Base-by-base conservation (phyloP, 2,888 invertebrate genomes). In the Cheilosia vulpina region DNA sequence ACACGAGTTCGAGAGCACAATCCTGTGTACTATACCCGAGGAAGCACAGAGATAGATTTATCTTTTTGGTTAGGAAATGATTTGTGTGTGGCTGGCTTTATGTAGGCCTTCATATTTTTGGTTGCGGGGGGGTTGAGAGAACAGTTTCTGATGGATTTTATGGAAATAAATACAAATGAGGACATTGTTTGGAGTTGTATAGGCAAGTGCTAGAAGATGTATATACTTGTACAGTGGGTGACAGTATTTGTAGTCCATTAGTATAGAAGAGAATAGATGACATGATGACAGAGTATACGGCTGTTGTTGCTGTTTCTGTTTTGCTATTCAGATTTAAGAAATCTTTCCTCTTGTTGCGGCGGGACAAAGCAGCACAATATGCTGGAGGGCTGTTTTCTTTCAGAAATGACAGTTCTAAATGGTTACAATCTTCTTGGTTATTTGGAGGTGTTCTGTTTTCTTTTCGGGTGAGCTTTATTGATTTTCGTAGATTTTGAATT, bases 81-180 rank as follows among this genome's bases (percentile, higher is more conserved):
- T 84, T 84, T 79, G 79, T 84, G 73, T 82, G 78, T 21, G 82
- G 72, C 58, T 47, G 68, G 43, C 57, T 68, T 72, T 65, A 66
- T 71, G 65, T 52, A 60, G 78, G 82, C 72, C 53, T 79, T 83
- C 79, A 79, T 79, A 83, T 65, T 79, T 83, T 55, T 9, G 15
- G 31, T 9, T 15, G n/a, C n/a, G 15, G n/a, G 43, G 15, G 24
- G 50, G 41, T 27, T 38, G 31, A 31, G 31, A 27, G 31, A 38
- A 58, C 27, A 58, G 58, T 45, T 38, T 57, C 45, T 63, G 68
- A 83, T 83, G 68, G 53, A 73, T 73, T 77, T 77, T 68, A 79
- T 79, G 73, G 79, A 84, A 84, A 84, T 84, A 84, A 84, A 84
- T 75, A 84, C 83, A 84, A 84, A 84, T 84, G 79, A 84, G 79